Base-by-base conservation (phyloP, 1,140 invertebrate species). In the Oncopeltus fasciatus region DNA sequence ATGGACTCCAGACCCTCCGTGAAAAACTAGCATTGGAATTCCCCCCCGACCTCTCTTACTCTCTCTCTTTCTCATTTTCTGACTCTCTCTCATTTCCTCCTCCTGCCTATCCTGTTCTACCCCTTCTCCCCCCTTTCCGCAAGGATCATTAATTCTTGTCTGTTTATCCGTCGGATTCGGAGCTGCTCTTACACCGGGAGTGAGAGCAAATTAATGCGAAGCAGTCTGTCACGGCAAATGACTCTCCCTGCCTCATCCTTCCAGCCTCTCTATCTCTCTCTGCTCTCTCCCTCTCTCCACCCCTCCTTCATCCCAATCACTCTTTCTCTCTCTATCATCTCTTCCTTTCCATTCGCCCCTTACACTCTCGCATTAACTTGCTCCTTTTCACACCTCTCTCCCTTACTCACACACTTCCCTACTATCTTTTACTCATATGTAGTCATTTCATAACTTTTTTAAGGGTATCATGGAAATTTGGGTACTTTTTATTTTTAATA, bases 21-120 rank as follows among this genome's bases (percentile, higher is more conserved):
- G 49, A 53, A 53, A 53, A 53, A 53, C 49, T 53, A 53, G 49
- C 49, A 53, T 53, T 53, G 49, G 49, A 53, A 53, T 53, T 53
- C 44, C 44, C 44, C 2, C 44, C 44, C n/a, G n/a, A n/a, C n/a
- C n/a, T n/a, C n/a, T n/a, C n/a, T n/a, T n/a, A n/a, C n/a, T n/a
- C n/a, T n/a, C n/a, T n/a, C n/a, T n/a, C n/a, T n/a, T n/a, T n/a
- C n/a, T n/a, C n/a, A n/a, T n/a, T n/a, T n/a, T n/a, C n/a, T n/a
- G n/a, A n/a, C n/a, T 38, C 31, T 38, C 31, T 38, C 31, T 38
- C 31, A 14, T 14, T 14, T 38, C 5, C 31, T 14, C 31, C 31
- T 38, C 14, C 31, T 14, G 14, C 31, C 31, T 14, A 38, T 8
- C 5, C 14, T 5, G 14, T n/a, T n/a, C n/a, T 46, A 46, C 44